Evolutionary conservation across 2,888 invertebrate species (phyloP).

Genomic region (Tillus elongatus): DNA sequence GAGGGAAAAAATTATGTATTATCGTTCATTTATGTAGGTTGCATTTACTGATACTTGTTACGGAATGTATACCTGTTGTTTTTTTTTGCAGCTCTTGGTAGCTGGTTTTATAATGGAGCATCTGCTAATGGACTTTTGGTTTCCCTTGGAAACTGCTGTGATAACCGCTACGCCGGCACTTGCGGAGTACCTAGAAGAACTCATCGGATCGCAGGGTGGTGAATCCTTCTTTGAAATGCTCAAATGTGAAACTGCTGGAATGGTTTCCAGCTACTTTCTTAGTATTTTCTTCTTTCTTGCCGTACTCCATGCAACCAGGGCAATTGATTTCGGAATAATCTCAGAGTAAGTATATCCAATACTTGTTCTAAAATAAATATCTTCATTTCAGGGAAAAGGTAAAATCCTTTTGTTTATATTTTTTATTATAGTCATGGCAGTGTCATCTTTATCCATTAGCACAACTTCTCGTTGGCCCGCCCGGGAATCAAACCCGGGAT

Average conservation of each 20-base stretch:
- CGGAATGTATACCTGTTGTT: conserved; percentile 8
- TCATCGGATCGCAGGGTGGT: conserved; percentile 19
- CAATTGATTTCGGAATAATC: conserved; percentile 22
- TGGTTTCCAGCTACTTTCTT: conserved; percentile 29
- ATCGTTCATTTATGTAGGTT: too few species aligned
- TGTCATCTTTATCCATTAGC: too few species aligned
- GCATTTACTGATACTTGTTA: too few species aligned
- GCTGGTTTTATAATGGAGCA: conserved; percentile 33
- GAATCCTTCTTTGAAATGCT: conserved; percentile 24
- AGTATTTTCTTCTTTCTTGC: conserved; percentile 29
- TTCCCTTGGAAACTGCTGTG: conserved; percentile 32
- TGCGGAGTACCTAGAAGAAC: conserved; percentile 25
- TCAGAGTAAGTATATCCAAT: conserved; percentile 8
- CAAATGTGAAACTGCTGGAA: conserved; percentile 22
- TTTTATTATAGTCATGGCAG: too few species aligned
- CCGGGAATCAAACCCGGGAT: too few species aligned
- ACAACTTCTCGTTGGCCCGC: too few species aligned
- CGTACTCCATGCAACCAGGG: conserved; percentile 26
- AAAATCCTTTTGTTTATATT: too few species aligned
- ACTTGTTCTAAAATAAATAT: neutral
- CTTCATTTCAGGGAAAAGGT: too few species aligned
- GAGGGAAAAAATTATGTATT: too few species aligned
- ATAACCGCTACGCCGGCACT: conserved; percentile 24
- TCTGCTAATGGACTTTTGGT: conserved; percentile 36
- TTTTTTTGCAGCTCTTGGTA: conserved; percentile 29